Evolutionary conservation across 2,888 invertebrate species (phyloP), one percentile per base, ranked within the genome.

Genomic region (Microctonus hyperodae): DNA sequence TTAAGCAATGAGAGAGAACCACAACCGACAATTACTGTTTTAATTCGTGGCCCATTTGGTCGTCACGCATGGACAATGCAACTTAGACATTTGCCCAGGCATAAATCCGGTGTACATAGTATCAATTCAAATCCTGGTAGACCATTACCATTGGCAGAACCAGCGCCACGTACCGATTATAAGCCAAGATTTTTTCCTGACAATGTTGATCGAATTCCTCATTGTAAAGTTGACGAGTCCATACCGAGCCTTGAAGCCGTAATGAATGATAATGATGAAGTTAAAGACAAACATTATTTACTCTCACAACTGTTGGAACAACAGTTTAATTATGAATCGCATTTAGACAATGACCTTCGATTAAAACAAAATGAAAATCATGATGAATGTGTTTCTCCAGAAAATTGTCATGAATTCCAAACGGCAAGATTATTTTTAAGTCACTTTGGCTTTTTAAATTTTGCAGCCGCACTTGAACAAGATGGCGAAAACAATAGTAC

Each of bases 51-150:
- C 65, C 95, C 96, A 0, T 97, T 96, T 86, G 97, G 97, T 0
- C 90, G 97, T 5, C 94, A 95, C 86, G 95, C 96, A 22, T 98
- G 98, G 98, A 94, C 94, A 9, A 90, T 95, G 88, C 92, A 93
- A 78, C 86, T 94, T 64, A 88, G 97, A 44, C 96, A 97, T 81
- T 87, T 95, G 68, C 95, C 97, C 0, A 88, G 96, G 44, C 90
- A 92, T 79, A 92, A 94, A 77, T 90, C 90, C 2, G 91, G 92
- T 10, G 87, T 88, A 0, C 89, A 90, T 78, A 87, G 87, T 48
- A 88, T 89, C 72, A 86, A 88, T 25, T 88, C 88, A 0, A 91
- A 89, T 73, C 85, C 88, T 22, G 90, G 90, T 59, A 86, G 95
- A 58, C 95, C 95, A 0, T 87, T 94, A 51, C 92, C 93, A 0